phyloP scores from a whole-genome alignment of 2,888 invertebrate genomes.

The Lepidocyrtoides sp. region DNA sequence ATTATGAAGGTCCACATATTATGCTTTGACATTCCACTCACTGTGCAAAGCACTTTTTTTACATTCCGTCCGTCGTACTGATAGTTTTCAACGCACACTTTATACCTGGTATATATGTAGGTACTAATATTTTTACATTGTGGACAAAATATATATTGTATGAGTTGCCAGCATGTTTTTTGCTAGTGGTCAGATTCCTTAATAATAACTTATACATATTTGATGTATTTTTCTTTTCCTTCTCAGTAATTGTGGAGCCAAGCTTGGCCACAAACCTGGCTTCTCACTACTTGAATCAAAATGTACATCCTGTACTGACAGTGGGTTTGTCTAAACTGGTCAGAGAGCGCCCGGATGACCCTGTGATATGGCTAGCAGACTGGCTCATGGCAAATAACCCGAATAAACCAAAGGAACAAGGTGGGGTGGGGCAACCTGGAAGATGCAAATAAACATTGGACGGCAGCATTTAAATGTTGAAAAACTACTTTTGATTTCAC shows the following conservation, averaged over 20 bases:
- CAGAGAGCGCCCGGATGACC: slow-evolving; percentile 85
- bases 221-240: slow-evolving; percentile 52
- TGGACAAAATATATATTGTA: neutral
- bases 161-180: neutral
- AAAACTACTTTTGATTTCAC: no score
- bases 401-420: slow-evolving; percentile 87
- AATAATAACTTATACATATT: slow-evolving; percentile 1
- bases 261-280: slow-evolving; percentile 89
- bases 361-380: slow-evolving; percentile 90
- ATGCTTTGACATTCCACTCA: neutral
- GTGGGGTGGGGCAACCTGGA: slow-evolving; percentile 12
- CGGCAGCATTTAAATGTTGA: no score
- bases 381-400: slow-evolving; percentile 92
- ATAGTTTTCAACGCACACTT: no score
- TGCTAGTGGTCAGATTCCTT: slow-evolving; percentile 1
- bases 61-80: no score
- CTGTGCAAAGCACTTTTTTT: no score
- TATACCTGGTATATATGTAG: neutral
- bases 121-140: neutral
- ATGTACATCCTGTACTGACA: slow-evolving; percentile 90
- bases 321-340: slow-evolving; percentile 86
- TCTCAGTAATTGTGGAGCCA: slow-evolving; percentile 92
- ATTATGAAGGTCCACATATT: neutral
- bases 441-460: slow-evolving; percentile 66
- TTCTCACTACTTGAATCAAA: slow-evolving; percentile 90